Base-by-base conservation (phyloP, 23 tunicate species). In the Halocynthia aurantium region DNA sequence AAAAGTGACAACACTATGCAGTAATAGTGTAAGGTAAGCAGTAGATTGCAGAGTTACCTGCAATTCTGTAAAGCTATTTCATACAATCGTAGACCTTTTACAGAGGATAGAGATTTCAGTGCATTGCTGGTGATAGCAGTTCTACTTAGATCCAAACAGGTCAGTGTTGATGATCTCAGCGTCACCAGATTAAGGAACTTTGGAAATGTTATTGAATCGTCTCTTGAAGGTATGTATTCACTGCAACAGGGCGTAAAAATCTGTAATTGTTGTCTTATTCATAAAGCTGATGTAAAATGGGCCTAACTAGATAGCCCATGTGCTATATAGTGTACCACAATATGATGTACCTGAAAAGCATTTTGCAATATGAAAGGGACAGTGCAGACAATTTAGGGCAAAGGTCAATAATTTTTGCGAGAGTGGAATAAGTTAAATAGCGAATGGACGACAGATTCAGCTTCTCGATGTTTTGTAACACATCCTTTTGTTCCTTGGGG, bases 101-200 rank as follows among this genome's bases (percentile, higher is more conserved):
- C 80, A 62, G 84, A 67, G 31, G 96, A 67, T 15, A 89, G 82
- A 76, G 60, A 68, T 8, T 79, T 19, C 50, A 89, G 66, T 52
- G 88, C 82, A 7, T 61, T 72, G 44, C 84, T 85, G 22, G 82
- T 75, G 50, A 89, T 84, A 6, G 86, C 87, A 22, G 96, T 89
- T 10, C 88, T 78, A 70, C 96, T 89, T 31, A 89, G 69, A 76
- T 89, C 85, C 20, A 89, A 76, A 50, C 70, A 74, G 10, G 75
- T 84, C 7, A 89, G 65, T 17, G 60, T 57, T 12, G 61, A 20
- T 6, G 86, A 84, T 53, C 71, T 57, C 52, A 82, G 51, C 53
- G 84, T 76, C 8, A 82, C 64, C 77, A 77, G 60, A 49, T 87
- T 86, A 49, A 57, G 72, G 49, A 87, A 73, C 13, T 55, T 75